Evolutionary conservation across 2,797 vertebrate species (phyloP), one percentile per base, ranked within the genome.

Genomic region (Coilia nasus): DNA sequence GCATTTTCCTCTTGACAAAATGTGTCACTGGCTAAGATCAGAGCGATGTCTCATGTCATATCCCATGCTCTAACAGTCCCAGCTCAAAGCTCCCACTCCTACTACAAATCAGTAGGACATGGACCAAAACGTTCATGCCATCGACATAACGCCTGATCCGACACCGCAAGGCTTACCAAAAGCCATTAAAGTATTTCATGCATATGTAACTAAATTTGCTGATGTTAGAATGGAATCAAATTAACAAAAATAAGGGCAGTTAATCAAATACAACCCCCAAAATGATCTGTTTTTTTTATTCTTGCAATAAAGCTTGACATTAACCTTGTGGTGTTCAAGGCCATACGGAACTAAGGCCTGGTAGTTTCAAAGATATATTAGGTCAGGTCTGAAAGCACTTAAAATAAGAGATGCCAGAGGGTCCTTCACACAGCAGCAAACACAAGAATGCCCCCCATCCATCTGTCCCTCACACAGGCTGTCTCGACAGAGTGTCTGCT

Each of bases 371-470:
- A 35, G 28, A 75, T 35, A 75, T 35, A 75, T 75, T 75, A 75
- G 19, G 67, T 19, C 67, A 35, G 31, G 67, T 17, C 67, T 75
- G 25, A 75, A 35, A 28, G 67, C 14, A 75, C 67, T 75, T 75
- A 75, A 75, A 75, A 75, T 75, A 75, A 17, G 67, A 75, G 67
- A 75, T 31, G 67, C 67, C 67, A 35, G 28, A 19, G 11, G 15
- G 67, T 75, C 67, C 67, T 75, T 35, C 67, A 75, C 67, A 28
- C 67, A 41, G 67, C 31, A 75, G 67, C 17, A 31, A 75, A 75
- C 28, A 75, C 67, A 75, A 75, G 67, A 35, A 75, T 75, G 67
- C 67, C 31, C 67, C 31, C 67, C 14, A 28, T 75, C 67, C 67
- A 75, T 75, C 67, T 75, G 67, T 75, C 67, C 67, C 67, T 75